Evolutionary conservation across 2,797 vertebrate genomes (phyloP).

Genomic region (Phoxinus dragarum): DNA sequence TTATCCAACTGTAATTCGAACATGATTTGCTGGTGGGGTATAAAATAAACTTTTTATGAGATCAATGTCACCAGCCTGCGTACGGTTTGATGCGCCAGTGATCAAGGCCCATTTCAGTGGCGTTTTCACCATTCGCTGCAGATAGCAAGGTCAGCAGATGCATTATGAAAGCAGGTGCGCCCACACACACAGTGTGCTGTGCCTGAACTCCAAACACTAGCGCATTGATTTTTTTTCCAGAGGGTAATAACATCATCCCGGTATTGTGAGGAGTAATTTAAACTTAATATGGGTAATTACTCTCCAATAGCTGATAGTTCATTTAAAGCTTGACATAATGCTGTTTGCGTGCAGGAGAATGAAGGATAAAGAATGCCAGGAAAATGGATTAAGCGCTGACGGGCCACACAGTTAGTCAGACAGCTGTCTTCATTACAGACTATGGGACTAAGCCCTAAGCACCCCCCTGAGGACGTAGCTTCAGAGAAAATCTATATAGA

Average conservation of each 20-base stretch:
- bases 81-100: slow-evolving; percentile 73
- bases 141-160: slow-evolving; percentile 81
- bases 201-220: slow-evolving; percentile 74
- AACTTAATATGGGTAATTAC: slow-evolving; percentile 77
- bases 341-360: slow-evolving; percentile 48
- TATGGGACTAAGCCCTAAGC: slow-evolving; percentile 52
- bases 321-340: slow-evolving; percentile 66
- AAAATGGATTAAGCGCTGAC: slow-evolving; percentile 46
- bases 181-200: slow-evolving; percentile 70
- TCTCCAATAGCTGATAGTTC: slow-evolving; percentile 73
- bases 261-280: slow-evolving; percentile 73
- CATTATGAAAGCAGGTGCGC: slow-evolving; percentile 78
- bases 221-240: slow-evolving; percentile 76
- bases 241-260: slow-evolving; percentile 72
- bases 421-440: slow-evolving; percentile 56
- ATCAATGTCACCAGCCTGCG: slow-evolving; percentile 68
- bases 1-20: slow-evolving; percentile 18
- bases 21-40: not conserved
- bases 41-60: slow-evolving; percentile 49
- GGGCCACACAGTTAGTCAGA: slow-evolving; percentile 53
- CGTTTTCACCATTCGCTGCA: slow-evolving; percentile 65
- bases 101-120: slow-evolving; percentile 66
- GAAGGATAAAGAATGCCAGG: slow-evolving; percentile 45
- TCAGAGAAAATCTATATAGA: slow-evolving; percentile 53
- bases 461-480: slow-evolving; percentile 42